phyloP scores from a whole-genome alignment of 2,888 invertebrate genomes.

The Reticulitermes lucifugus region DNA sequence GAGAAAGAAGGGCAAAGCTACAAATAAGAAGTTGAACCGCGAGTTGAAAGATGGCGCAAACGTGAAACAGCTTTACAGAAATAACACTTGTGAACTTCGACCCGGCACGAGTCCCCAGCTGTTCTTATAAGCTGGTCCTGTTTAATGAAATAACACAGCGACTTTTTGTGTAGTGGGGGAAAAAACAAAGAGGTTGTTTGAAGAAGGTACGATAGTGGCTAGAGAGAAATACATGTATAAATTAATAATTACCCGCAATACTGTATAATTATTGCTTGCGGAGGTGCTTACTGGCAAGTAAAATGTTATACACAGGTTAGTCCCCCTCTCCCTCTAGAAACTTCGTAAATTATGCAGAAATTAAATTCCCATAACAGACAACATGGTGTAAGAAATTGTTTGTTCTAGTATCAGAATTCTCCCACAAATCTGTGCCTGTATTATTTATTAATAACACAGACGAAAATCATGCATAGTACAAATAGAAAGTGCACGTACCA shows the following conservation, averaged over 20 bases:
- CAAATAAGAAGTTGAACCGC: not conserved
- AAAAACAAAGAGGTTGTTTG: not conserved
- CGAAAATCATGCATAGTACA: no score
- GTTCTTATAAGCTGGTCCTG: not conserved
- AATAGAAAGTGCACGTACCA: no score
- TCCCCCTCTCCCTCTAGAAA: no score
- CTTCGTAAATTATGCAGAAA: no score
- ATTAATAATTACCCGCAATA: not conserved
- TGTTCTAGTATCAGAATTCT: not conserved
- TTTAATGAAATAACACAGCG: constrained; percentile 6
- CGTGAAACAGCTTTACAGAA: not conserved
- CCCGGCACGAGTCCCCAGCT: not conserved
- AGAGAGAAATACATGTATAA: no score
- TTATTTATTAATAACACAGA: not conserved
- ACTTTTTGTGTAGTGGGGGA: not conserved
- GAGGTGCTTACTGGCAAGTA: no score
- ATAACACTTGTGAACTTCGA: not conserved
- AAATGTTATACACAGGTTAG: no score
- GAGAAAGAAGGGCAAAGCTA: not conserved
- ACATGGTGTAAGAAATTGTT: not conserved
- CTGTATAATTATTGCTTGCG: no score
- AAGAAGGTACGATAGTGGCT: no score
- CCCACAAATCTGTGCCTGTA: not conserved
- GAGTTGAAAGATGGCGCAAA: constrained; percentile 2
- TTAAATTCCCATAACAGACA: not conserved